phyloP scores from a whole-genome alignment of 1,140 invertebrate species.

The Dendroctonus valens region DNA sequence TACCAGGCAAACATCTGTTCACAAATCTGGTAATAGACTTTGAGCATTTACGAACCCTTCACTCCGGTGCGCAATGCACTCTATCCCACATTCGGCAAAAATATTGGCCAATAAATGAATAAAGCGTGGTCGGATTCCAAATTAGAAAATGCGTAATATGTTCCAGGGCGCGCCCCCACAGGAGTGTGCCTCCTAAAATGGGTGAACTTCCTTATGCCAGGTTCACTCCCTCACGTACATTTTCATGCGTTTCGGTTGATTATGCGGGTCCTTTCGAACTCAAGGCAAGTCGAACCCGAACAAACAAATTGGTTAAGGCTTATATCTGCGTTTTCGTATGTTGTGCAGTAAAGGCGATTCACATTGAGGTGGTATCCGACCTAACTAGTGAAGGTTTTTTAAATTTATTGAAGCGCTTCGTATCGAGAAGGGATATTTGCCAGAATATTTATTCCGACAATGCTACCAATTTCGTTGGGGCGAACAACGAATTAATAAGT shows the following conservation, averaged over 20 bases:
- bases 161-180: neutral
- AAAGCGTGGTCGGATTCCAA: neutral
- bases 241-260: neutral
- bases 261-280: constrained; percentile 8
- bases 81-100: neutral
- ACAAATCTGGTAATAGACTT: neutral
- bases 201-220: neutral
- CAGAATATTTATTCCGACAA: constrained; percentile 30
- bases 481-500: constrained; percentile 10
- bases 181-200: neutral
- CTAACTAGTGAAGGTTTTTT: neutral
- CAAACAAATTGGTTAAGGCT: constrained; percentile 2
- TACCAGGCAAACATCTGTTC: neutral
- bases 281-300: constrained; percentile 6
- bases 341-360: constrained; percentile 4
- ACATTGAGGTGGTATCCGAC: constrained; percentile 1
- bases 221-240: neutral
- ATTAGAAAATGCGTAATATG: neutral
- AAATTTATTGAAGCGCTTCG: constrained; percentile 8
- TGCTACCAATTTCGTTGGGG: constrained; percentile 26
- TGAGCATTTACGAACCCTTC: neutral
- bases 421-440: constrained; percentile 7
- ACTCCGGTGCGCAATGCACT: neutral
- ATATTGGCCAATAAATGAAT: neutral
- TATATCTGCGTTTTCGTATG: constrained; percentile 18